These are phyloP conservation scores for Geopemphigus sp. DNA, from an alignment of 1,140 invertebrate genomes.

Conservation along the genomic window DNA sequence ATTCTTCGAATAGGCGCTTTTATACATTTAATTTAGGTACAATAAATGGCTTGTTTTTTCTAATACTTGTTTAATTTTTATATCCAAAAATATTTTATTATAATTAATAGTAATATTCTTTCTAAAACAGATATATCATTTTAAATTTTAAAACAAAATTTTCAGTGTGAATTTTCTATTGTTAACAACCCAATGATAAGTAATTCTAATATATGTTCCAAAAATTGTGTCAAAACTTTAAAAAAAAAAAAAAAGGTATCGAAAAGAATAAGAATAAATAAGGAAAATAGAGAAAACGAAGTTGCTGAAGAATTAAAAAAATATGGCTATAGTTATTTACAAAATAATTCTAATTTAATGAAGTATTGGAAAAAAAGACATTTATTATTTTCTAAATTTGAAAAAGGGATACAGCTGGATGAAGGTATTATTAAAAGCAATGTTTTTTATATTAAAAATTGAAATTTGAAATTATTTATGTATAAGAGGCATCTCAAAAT, in stretches of 20 bases:
- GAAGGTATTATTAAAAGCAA: conserved; percentile 57
- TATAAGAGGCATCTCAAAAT: no score
- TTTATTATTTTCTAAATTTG: conserved; percentile 82
- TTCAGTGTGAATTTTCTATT: not conserved
- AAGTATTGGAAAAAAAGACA: conserved; percentile 91
- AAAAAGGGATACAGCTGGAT: conserved; percentile 84
- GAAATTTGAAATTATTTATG: not conserved
- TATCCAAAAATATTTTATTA: not conserved
- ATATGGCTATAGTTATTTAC: conserved; percentile 59
- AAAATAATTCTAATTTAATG: conserved; percentile 64
- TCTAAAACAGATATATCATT: not conserved
- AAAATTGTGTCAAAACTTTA: not conserved
- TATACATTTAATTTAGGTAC: no score
- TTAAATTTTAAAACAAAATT: not conserved
- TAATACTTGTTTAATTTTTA: no score
- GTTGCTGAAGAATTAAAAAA: not conserved
- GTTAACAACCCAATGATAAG: not conserved
- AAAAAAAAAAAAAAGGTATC: not conserved
- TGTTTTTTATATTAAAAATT: not conserved
- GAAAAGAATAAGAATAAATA: not conserved
- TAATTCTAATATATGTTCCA: not conserved
- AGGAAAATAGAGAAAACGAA: not conserved
- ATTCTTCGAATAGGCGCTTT: no score
- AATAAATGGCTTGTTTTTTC: no score
- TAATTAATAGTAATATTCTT: not conserved